Evolutionary conservation across 2,888 invertebrate genomes (phyloP).

Genomic region (Ferrisia virgata): DNA sequence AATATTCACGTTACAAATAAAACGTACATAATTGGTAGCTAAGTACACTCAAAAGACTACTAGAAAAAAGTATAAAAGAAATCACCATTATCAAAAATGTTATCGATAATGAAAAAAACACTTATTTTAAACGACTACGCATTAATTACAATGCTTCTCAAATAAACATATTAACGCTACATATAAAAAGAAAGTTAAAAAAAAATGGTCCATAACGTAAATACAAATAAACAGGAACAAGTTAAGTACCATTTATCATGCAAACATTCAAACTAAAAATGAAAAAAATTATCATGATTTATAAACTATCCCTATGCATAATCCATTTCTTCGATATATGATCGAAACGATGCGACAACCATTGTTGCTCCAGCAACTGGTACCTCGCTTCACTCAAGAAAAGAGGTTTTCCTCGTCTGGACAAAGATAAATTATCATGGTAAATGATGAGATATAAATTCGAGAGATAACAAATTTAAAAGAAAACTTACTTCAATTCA

Average conservation of each 20-base stretch:
- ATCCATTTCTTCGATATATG: constrained; percentile 94
- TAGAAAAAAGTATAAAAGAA: not conserved
- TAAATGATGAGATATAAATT: no score
- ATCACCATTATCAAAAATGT: not conserved
- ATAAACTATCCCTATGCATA: constrained; percentile 84
- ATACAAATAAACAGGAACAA: not conserved
- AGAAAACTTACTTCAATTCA: constrained; percentile 79
- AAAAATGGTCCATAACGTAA: not conserved
- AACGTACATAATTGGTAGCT: not conserved
- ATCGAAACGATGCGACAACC: constrained; percentile 93
- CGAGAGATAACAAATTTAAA: no score
- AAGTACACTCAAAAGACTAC: not conserved
- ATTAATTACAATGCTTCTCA: not conserved
- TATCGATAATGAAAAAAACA: not conserved
- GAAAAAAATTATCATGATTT: no score
- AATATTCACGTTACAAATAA: not conserved
- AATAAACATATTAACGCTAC: not conserved
- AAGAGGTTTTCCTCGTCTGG: constrained; percentile 82
- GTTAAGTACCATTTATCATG: no score
- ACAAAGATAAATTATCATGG: no score
- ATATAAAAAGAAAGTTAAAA: not conserved
- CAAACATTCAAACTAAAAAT: no score
- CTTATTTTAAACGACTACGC: not conserved
- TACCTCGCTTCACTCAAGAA: constrained; percentile 81
- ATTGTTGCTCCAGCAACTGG: constrained; percentile 87